Evolutionary conservation across 1,140 invertebrate species (phyloP).

Genomic region (Drosophila ironensis): DNA sequence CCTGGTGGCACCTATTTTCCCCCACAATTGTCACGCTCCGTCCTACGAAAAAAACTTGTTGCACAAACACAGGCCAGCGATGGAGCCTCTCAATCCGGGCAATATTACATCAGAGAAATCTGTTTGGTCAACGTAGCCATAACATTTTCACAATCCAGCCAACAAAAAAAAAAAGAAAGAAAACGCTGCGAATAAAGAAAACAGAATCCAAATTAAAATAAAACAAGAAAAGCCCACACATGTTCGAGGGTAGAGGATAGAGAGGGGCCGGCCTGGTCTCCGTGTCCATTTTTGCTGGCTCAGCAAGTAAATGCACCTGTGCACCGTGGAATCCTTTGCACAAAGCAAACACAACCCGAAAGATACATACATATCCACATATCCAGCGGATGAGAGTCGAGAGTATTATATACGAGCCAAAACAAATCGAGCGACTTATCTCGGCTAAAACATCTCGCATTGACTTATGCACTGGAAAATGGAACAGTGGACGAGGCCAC

Average conservation of each 20-base stretch:
- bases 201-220: constrained; percentile 64
- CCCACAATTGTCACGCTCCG: no score
- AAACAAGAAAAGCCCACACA: constrained; percentile 46
- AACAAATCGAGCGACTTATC: constrained; percentile 80
- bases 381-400: constrained; percentile 4
- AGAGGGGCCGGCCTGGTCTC: constrained; percentile 23
- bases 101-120: constrained; percentile 64
- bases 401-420: constrained; percentile 56
- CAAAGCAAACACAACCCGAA: constrained; percentile 62
- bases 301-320: constrained; percentile 72
- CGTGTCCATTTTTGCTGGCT: constrained; percentile 51
- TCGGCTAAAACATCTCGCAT: constrained; percentile 74
- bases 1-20: no score
- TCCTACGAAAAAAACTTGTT: constrained; percentile 34
- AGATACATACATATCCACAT: constrained; percentile 1
- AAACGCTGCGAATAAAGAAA: constrained; percentile 2
- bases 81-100: constrained; percentile 18
- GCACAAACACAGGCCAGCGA: constrained; percentile 54
- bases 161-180: constrained; percentile 20
- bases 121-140: constrained; percentile 61
- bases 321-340: constrained; percentile 70
- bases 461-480: constrained; percentile 79
- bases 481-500: constrained; percentile 64
- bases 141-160: constrained; percentile 64
- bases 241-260: constrained; percentile 30